Conservation (phyloP, 2,888 invertebrate genomes). For the Drosophila atroscutellata region DNA sequence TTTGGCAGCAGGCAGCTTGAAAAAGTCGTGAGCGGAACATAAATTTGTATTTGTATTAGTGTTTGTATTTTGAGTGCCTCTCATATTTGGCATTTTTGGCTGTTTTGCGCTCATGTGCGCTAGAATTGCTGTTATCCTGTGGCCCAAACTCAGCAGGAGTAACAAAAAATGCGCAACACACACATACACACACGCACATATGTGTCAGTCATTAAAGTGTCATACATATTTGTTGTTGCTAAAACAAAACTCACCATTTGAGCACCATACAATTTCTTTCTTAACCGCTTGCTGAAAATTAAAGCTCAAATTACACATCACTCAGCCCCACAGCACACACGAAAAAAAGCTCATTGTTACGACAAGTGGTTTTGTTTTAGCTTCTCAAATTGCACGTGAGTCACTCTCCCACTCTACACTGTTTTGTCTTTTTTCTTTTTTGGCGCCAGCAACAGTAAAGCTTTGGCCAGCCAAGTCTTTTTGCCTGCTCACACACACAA, state of each 20-base stretch:
- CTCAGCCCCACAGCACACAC: slow-evolving; percentile 25
- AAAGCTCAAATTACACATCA: slow-evolving; percentile 53
- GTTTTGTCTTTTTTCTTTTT: slow-evolving; percentile 1
- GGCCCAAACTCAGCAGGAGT: slow-evolving; percentile 75
- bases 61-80: slow-evolving; percentile 17
- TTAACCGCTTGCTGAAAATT: slow-evolving; percentile 20
- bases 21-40: slow-evolving; percentile 41
- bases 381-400: slow-evolving; percentile 28
- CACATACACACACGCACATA: not conserved
- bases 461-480: slow-evolving; percentile 42
- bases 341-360: slow-evolving; percentile 34
- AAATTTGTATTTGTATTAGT: slow-evolving; percentile 5
- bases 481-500: slow-evolving; percentile 13
- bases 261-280: not conserved
- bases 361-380: slow-evolving; percentile 22
- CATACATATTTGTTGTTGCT: not conserved
- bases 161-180: slow-evolving; percentile 72
- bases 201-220: slow-evolving; percentile 5
- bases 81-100: slow-evolving; percentile 48
- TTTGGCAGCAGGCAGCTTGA: slow-evolving; percentile 37
- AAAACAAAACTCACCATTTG: slow-evolving; percentile 9
- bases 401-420: slow-evolving; percentile 31
- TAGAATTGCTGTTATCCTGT: slow-evolving; percentile 75
- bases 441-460: slow-evolving; percentile 34
- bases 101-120: slow-evolving; percentile 29